Evolutionary conservation across 2,888 invertebrate genomes (phyloP).

Genomic region (Pseudococcus jackbeardsleyi): DNA sequence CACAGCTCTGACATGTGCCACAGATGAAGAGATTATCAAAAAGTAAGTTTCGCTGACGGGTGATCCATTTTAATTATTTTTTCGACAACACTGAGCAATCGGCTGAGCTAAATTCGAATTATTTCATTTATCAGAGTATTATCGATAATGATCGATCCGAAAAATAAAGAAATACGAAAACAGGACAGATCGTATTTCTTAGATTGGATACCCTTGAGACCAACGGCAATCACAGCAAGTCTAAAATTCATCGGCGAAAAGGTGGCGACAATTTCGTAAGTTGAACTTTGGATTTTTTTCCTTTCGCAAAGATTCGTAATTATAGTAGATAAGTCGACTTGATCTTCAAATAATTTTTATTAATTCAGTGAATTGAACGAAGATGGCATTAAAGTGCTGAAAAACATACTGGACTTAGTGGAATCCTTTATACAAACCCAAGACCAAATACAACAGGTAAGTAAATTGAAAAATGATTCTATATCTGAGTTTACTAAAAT

Average conservation of each 20-base stretch:
- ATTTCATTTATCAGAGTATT: neutral
- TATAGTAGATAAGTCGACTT: too few relatives aligned
- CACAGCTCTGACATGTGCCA: neutral
- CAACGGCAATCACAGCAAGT: neutral
- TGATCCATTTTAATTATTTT: too few relatives aligned
- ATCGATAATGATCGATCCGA: conserved; percentile 3
- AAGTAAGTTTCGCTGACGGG: neutral
- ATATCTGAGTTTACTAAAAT: too few relatives aligned
- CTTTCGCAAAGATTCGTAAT: too few relatives aligned
- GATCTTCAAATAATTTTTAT: too few relatives aligned
- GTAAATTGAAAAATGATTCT: too few relatives aligned
- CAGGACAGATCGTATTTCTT: neutral
- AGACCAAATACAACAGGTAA: neutral
- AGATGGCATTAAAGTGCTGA: neutral
- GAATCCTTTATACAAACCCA: neutral
- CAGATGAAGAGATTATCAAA: neutral
- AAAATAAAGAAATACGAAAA: conserved; percentile 9
- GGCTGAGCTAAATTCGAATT: too few relatives aligned
- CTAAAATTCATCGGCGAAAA: neutral
- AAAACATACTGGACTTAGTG: neutral
- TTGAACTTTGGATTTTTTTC: too few relatives aligned
- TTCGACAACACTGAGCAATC: too few relatives aligned
- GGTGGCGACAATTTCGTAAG: neutral
- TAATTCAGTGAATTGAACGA: neutral
- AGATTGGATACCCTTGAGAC: neutral